phyloP scores from a whole-genome alignment of 1,140 invertebrate genomes.

The Drosophila funebris region DNA sequence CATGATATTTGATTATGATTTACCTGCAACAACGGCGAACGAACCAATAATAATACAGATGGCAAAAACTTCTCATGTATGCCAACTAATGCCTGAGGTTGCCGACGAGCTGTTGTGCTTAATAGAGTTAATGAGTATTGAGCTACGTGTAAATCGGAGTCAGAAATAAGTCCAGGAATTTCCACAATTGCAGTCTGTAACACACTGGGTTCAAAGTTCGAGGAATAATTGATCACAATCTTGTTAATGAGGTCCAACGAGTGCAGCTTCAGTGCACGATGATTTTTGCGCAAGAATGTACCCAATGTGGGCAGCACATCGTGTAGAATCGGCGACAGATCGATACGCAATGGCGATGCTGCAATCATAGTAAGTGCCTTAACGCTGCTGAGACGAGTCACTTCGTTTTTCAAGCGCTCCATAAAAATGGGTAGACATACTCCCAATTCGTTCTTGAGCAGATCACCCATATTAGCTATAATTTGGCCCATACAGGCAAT shows the following conservation, averaged over 20 bases:
- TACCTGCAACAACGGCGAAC: conserved; percentile 94
- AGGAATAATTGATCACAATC: conserved; percentile 93
- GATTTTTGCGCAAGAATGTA: conserved; percentile 98
- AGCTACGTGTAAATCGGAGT: conserved; percentile 97
- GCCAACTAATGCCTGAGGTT: conserved; percentile 84
- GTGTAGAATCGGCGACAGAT: conserved; percentile 92
- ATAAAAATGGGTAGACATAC: conserved; percentile 96
- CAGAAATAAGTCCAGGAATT: conserved; percentile 94
- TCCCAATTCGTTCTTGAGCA: conserved; percentile 88
- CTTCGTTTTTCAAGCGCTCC: conserved; percentile 97
- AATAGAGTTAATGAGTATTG: conserved; percentile 93
- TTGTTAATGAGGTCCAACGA: conserved; percentile 96
- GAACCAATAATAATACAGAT: conserved; percentile 93
- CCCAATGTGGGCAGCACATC: conserved; percentile 96
- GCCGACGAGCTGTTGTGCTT: conserved; percentile 85
- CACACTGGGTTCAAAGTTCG: conserved; percentile 88
- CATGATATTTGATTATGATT: not conserved
- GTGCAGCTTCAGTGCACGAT: conserved; percentile 95
- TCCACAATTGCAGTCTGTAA: conserved; percentile 92
- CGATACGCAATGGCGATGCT: conserved; percentile 93
- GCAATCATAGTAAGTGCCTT: conserved; percentile 98
- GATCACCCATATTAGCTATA: conserved; percentile 95
- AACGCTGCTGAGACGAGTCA: conserved; percentile 97
- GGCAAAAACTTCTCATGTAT: conserved; percentile 88
- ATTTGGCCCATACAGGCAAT: conserved; percentile 99